These are phyloP conservation scores for Temnopleurus reevesii DNA, from an alignment of 53 echinoderm and acorn worm species.

Conservation along the genomic window DNA sequence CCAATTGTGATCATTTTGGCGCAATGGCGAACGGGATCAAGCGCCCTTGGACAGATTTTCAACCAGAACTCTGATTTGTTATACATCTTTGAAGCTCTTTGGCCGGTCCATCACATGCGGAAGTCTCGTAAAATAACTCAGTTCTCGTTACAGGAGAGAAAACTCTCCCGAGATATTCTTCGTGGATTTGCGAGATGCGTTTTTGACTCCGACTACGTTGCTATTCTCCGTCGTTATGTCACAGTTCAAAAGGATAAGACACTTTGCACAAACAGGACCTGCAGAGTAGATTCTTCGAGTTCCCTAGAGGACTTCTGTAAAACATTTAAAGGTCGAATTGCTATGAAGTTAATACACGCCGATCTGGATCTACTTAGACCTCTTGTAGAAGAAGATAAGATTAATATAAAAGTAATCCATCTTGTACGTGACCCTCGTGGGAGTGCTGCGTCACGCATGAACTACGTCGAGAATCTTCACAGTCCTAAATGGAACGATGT, in stretches of 20 bases:
- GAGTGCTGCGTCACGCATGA: slow-evolving; percentile 68
- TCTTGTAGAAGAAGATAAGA: slow-evolving; percentile 59
- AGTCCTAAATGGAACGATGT: neutral
- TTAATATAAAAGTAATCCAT: slow-evolving; percentile 77
- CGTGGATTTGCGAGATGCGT: slow-evolving; percentile 57
- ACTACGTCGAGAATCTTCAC: neutral
- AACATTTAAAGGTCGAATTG: slow-evolving; percentile 9
- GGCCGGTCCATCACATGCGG: slow-evolving; percentile 4
- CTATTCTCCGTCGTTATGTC: slow-evolving; percentile 47
- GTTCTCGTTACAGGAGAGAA: neutral
- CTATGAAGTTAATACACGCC: slow-evolving; percentile 78
- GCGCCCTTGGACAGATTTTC: slow-evolving; percentile 69
- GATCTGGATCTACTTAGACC: slow-evolving; percentile 64
- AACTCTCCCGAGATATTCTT: slow-evolving; percentile 41
- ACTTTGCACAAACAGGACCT: neutral
- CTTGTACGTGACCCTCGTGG: slow-evolving; percentile 79
- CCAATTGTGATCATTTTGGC: slow-evolving; percentile 62
- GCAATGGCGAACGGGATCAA: slow-evolving; percentile 76
- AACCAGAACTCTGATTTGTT: slow-evolving; percentile 71
- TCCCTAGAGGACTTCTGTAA: slow-evolving; percentile 26
- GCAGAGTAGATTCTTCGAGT: neutral
- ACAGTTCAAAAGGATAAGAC: neutral
- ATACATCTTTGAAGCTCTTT: slow-evolving; percentile 77
- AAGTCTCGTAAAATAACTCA: neutral
- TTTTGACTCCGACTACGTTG: slow-evolving; percentile 36